These are phyloP conservation scores for Scarus forsteni DNA, from an alignment of 2,797 vertebrate species.

Conservation along the genomic window DNA sequence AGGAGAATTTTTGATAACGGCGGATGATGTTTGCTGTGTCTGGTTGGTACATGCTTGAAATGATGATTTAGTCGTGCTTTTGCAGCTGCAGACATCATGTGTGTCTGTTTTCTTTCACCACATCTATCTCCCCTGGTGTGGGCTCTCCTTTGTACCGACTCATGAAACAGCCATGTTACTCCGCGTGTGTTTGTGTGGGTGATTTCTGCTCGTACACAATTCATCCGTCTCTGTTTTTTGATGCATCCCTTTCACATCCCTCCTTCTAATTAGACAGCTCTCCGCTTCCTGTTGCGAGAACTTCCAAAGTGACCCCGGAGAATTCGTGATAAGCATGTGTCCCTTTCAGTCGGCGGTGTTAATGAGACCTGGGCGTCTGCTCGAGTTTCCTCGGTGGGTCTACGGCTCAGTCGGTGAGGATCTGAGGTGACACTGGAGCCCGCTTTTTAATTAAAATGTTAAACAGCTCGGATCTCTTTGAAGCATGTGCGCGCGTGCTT, in stretches of 20 bases:
- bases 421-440: slow-evolving; percentile 35
- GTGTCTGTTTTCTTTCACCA: background rate
- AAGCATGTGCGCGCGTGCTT: slow-evolving; percentile 9
- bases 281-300: slow-evolving; percentile 44
- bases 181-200: slow-evolving; percentile 17
- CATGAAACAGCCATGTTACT: background rate
- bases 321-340: slow-evolving; percentile 46
- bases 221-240: slow-evolving; percentile 9
- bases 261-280: slow-evolving; percentile 66
- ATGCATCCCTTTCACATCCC: slow-evolving; percentile 35
- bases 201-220: slow-evolving; percentile 16
- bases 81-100: too few species aligned
- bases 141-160: background rate
- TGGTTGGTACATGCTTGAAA: too few species aligned
- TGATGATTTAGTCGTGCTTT: too few species aligned
- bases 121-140: background rate
- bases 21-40: too few species aligned
- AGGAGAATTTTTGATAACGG: too few species aligned
- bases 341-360: slow-evolving; percentile 62
- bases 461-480: slow-evolving; percentile 20
- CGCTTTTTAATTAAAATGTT: slow-evolving; percentile 57
- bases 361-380: slow-evolving; percentile 51
- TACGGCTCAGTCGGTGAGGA: slow-evolving; percentile 22
- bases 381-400: slow-evolving; percentile 32
- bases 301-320: slow-evolving; percentile 61